A percentile compares a stretch with the other conserved stretches of the same genome.
phyloP scores from a whole-genome alignment of 2,888 invertebrate species.

The Sminthurinus aureus region DNA sequence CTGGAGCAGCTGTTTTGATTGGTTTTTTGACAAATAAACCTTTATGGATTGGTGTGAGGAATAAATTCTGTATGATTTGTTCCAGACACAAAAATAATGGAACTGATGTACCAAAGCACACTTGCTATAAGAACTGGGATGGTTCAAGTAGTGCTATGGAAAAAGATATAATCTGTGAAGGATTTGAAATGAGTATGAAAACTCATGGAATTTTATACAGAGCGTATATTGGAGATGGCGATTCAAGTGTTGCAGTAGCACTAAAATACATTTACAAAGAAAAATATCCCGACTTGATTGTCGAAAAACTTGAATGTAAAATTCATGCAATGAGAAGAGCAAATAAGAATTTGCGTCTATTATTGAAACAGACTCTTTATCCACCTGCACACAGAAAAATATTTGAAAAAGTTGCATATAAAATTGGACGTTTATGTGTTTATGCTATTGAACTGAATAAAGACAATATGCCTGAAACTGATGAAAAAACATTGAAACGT shows the following conservation, averaged over 20 bases:
- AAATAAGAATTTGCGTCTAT: not conserved
- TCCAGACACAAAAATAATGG: not conserved
- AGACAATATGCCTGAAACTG: not conserved
- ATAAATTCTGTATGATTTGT: not conserved
- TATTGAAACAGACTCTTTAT: not conserved
- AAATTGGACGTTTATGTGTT: not conserved
- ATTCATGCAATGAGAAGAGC: not conserved
- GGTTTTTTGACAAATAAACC: not conserved
- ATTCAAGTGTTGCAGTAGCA: not conserved
- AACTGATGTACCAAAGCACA: not conserved
- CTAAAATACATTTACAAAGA: not conserved
- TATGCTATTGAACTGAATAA: not conserved
- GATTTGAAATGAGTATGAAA: not conserved
- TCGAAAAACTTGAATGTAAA: not conserved
- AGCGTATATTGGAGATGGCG: not conserved
- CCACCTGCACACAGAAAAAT: not conserved
- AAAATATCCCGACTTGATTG: not conserved
- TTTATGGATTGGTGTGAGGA: not conserved
- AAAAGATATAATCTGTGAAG: not conserved
- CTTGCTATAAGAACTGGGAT: not conserved
- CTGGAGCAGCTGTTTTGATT: not conserved
- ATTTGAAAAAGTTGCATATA: not conserved
- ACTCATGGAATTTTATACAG: not conserved
- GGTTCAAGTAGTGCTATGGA: not conserved
- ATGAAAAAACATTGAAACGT: not conserved